These are phyloP conservation scores for Enteromius mattozi DNA, from an alignment of 2,797 vertebrate genomes.

Conservation along the genomic window DNA sequence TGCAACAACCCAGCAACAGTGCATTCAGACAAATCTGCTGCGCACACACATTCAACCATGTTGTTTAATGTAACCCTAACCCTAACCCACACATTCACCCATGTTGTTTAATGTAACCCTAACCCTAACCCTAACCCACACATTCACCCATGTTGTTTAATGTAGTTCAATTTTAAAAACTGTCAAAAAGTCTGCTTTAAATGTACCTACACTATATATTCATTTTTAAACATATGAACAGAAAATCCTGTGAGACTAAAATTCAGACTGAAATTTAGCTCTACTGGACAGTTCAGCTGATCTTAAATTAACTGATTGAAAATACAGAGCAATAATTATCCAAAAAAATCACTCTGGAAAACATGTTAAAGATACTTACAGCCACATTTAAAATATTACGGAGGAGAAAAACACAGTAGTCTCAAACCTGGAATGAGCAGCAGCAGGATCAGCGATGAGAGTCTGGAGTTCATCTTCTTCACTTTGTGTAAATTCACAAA, in stretches of 20 bases:
- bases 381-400: neutral
- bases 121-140: no score
- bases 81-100: no score
- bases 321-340: neutral
- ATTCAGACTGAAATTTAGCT: neutral
- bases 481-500: neutral
- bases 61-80: no score
- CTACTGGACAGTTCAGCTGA: neutral
- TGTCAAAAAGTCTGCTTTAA: neutral
- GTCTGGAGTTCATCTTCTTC: slow-evolving; percentile 11
- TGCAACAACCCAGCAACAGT: neutral
- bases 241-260: neutral
- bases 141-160: no score
- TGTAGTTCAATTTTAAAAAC: no score
- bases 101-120: no score
- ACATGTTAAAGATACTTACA: neutral
- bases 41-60: neutral
- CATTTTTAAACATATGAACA: no score
- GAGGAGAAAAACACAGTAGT: neutral
- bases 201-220: neutral
- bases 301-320: neutral
- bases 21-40: neutral
- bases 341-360: neutral
- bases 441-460: neutral
- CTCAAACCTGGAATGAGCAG: slow-evolving; percentile 5